Percentiles rank a stretch among this genome's conserved stretches.
phyloP scores from a whole-genome alignment of 2,113 vertebrate species.

The Campylorhamphus procurvoides region DNA sequence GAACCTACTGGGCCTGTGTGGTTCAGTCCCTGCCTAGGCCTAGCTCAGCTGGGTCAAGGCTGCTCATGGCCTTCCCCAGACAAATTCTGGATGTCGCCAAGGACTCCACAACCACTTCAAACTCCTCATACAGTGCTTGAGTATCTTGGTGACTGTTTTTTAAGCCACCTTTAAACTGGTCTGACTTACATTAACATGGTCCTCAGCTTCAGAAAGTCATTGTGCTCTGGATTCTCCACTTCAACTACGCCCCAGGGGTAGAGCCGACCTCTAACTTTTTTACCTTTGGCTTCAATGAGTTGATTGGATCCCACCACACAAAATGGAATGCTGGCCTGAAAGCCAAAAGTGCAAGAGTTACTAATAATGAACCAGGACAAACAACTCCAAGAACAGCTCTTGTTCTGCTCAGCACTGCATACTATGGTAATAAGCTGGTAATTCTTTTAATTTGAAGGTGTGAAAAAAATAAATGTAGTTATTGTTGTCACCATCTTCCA shows the following conservation, averaged over 20 bases:
- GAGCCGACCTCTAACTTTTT: slow-evolving; percentile 96
- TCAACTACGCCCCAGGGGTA: slow-evolving; percentile 99
- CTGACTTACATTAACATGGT: slow-evolving; percentile 95
- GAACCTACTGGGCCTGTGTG: not conserved
- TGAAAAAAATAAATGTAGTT: not conserved
- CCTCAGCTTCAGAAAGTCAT: slow-evolving; percentile 97
- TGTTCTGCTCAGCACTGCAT: not conserved
- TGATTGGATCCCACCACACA: slow-evolving; percentile 98
- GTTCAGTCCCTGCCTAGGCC: not conserved
- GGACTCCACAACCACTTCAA: not conserved
- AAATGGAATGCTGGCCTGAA: slow-evolving; percentile 94
- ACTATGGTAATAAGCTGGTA: not conserved
- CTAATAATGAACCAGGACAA: not conserved
- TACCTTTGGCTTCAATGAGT: slow-evolving; percentile 97
- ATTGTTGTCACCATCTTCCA: not conserved
- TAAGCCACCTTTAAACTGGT: not conserved
- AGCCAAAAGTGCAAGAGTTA: not conserved
- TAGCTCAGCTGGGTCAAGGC: not conserved
- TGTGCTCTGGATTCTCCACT: slow-evolving; percentile 98
- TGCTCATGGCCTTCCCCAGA: not conserved
- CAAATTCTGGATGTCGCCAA: not conserved
- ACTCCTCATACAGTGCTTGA: rapidly evolving
- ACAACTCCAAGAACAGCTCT: not conserved
- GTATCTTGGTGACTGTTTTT: not conserved
- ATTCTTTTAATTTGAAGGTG: not conserved